Evolutionary conservation across 2,797 vertebrate genomes (phyloP).

Genomic region (Echeneis naucrates): DNA sequence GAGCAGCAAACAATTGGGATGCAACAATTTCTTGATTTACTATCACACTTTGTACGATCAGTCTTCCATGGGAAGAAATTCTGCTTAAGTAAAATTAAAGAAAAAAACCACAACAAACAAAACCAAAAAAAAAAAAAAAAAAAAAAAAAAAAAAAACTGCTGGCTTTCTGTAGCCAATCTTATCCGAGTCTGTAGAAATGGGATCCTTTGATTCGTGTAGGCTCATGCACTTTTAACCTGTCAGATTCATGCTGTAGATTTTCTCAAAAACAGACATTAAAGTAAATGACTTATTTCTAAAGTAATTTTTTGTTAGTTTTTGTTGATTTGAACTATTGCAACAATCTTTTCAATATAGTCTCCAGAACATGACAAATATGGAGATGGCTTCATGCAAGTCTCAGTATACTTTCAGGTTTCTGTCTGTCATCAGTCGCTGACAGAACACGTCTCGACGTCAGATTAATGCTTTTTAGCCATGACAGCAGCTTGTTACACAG

Average conservation of each 20-base stretch:
- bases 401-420: conserved; percentile 32
- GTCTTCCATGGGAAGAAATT: conserved; percentile 86
- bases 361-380: conserved; percentile 14
- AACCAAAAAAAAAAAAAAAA: conserved; percentile 16
- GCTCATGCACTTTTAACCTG: conserved; percentile 53
- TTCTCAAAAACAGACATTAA: conserved; percentile 15
- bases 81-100: not conserved
- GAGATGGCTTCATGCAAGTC: conserved; percentile 55
- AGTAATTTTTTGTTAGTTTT: too few relatives aligned
- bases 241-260: conserved; percentile 32
- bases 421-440: conserved; percentile 19
- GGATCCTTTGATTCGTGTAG: conserved; percentile 39
- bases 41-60: conserved; percentile 45
- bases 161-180: conserved; percentile 37
- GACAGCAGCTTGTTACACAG: not conserved
- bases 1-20: conserved; percentile 40
- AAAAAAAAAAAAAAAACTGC: conserved; percentile 17
- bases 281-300: conserved; percentile 36
- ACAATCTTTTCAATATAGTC: conserved; percentile 18
- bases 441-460: conserved; percentile 29
- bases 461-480: not conserved
- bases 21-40: conserved; percentile 46
- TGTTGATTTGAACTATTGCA: conserved; percentile 31
- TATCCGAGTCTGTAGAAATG: conserved; percentile 23
- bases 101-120: conserved; percentile 10